Evolutionary conservation across 2,797 vertebrate species (phyloP).

Genomic region (Periparus ater): DNA sequence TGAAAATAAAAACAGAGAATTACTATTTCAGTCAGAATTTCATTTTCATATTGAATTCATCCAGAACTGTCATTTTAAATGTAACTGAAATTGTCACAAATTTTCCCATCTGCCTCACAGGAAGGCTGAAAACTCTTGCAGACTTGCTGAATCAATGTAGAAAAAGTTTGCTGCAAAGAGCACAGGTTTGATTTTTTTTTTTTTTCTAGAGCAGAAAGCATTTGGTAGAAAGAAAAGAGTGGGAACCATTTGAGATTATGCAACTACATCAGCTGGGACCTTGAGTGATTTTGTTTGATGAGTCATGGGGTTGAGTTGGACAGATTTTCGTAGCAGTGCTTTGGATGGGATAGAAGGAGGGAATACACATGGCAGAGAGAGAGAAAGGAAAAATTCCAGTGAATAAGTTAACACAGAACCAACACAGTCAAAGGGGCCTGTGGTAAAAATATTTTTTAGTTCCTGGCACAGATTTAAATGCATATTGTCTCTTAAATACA

Average conservation of each 20-base stretch:
- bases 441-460: conserved; percentile 2
- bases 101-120: conserved; percentile 37
- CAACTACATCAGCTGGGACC: neutral
- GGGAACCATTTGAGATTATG: neutral
- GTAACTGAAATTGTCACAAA: conserved; percentile 1
- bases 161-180: neutral
- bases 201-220: neutral
- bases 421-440: neutral
- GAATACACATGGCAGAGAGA: neutral
- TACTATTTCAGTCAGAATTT: neutral
- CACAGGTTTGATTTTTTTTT: too few relatives aligned
- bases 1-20: conserved; percentile 31
- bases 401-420: neutral
- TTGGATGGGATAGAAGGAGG: neutral
- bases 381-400: neutral
- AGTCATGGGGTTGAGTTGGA: neutral
- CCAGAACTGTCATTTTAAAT: neutral
- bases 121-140: neutral
- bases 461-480: conserved; percentile 14
- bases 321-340: neutral
- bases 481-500: conserved; percentile 34
- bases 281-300: neutral
- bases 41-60: neutral
- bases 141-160: neutral
- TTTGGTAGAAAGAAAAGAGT: neutral